phyloP scores from a whole-genome alignment of 2,113 vertebrate species.

The Toxotes chatareus region DNA sequence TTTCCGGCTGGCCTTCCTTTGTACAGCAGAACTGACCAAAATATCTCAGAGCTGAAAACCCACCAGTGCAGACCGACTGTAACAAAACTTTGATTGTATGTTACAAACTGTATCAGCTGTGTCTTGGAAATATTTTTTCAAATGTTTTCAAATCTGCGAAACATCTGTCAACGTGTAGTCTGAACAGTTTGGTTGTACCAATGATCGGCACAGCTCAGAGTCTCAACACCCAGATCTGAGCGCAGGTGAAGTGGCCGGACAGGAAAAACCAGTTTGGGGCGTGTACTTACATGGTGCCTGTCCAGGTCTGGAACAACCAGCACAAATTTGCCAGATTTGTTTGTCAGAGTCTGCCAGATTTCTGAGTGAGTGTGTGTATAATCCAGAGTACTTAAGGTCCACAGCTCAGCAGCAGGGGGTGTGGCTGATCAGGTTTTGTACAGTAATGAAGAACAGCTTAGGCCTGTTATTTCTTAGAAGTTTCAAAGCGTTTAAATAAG shows the following conservation, averaged over 20 bases:
- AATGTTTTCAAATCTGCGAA: neutral
- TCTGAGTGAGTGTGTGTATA: neutral
- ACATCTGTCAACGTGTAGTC: neutral
- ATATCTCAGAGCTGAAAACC: neutral
- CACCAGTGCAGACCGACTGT: neutral
- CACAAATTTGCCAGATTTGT: neutral
- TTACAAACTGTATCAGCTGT: neutral
- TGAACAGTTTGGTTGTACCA: neutral
- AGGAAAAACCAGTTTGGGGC: constrained; percentile 94
- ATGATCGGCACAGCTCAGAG: neutral
- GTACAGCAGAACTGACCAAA: constrained; percentile 16
- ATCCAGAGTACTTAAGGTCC: neutral
- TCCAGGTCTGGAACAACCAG: neutral
- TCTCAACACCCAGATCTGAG: constrained; percentile 81
- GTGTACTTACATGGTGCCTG: constrained; percentile 94
- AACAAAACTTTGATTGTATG: constrained; percentile 2
- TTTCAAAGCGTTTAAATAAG: constrained; percentile 1
- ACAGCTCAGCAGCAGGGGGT: neutral
- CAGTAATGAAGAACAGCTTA: neutral
- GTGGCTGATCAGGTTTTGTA: neutral
- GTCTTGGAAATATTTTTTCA: neutral
- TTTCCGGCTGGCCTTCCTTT: neutral
- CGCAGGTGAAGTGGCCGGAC: constrained; percentile 88
- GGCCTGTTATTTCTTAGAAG: neutral
- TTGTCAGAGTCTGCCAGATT: neutral